Evolutionary conservation across 2,113 vertebrate species (phyloP), one percentile per base, ranked within the genome.

Genomic region (Catharus minimus): DNA sequence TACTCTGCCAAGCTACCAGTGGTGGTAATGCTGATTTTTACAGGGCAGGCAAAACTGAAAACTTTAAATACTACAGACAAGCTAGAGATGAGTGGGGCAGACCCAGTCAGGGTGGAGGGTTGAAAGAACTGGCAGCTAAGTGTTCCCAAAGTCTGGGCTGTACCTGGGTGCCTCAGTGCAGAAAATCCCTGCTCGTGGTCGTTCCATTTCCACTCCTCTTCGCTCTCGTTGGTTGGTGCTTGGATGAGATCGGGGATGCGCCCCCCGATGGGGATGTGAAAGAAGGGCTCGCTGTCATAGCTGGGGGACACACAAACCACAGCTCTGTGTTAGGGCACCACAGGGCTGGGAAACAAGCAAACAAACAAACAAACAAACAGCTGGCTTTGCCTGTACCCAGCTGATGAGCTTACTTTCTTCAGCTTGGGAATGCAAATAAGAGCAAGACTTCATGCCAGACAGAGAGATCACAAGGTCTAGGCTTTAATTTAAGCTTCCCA

Each of bases 81-180:
- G 26, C 32, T 72, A 32, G 61, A 81, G 5, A 38, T 26, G 12
- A 78, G 13, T 10, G 15, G 8, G 7, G 11, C 26, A 75, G 27
- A 58, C 47, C 28, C 33, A 77, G 21, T 46, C 23, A 39, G 38
- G 21, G 12, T 65, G 7, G 28, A 72, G 38, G 53, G 27, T 36
- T 68, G 69, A 36, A 73, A 49, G 57, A 82, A 22, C 28, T 72
- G 14, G 14, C 22, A 53, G 15, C 10, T 22, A 16, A 50, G 44
- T 8, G 6, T 69, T 88, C 36, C 36, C 46, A 55, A 24, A 6
- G 13, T 61, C 43, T 47, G 72, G 46, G 61, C 23, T 78, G 24
- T 97, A 98, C 98, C 98, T 97, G 98, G 97, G 65, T 98, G 96
- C 81, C 98, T 98, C 79, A 98, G 79, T 24, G 98, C 98, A 88